Conservation (phyloP, 2,113 vertebrate species). For the Labrus mixtus region DNA sequence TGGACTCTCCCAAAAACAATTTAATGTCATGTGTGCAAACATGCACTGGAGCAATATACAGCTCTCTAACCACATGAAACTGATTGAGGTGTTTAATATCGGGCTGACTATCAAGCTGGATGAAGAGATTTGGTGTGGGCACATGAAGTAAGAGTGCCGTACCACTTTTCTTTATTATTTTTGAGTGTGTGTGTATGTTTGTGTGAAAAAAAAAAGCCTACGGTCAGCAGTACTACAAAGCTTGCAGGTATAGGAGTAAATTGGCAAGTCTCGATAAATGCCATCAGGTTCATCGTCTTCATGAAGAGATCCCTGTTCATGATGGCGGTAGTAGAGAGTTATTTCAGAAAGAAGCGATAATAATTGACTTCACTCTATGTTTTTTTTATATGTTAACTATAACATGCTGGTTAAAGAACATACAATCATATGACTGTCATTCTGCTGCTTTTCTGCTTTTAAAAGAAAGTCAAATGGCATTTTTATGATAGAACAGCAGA, state of each 20-base stretch:
- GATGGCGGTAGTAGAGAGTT: background rate
- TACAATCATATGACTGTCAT: background rate
- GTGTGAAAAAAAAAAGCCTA: background rate
- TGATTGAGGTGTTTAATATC: constrained; percentile 28
- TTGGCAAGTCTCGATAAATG: background rate
- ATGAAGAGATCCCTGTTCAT: background rate
- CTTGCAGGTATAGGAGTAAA: background rate
- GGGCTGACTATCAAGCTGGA: background rate
- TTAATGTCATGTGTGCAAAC: background rate
- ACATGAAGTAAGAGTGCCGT: background rate
- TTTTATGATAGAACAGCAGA: background rate
- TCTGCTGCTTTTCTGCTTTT: background rate
- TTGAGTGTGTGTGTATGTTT: background rate
- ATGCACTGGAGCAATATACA: background rate
- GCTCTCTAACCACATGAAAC: background rate
- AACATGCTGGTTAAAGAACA: background rate
- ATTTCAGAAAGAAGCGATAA: background rate
- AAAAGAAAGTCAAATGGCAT: background rate
- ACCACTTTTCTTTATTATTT: no score
- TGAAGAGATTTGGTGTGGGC: constrained; percentile 1
- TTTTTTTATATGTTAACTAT: background rate
- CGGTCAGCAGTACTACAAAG: no score
- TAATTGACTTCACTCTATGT: background rate
- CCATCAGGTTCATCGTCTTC: background rate
- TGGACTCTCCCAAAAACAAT: constrained; percentile 7